Conservation (phyloP, 1,140 invertebrate species). For the Hermetia illucens region DNA sequence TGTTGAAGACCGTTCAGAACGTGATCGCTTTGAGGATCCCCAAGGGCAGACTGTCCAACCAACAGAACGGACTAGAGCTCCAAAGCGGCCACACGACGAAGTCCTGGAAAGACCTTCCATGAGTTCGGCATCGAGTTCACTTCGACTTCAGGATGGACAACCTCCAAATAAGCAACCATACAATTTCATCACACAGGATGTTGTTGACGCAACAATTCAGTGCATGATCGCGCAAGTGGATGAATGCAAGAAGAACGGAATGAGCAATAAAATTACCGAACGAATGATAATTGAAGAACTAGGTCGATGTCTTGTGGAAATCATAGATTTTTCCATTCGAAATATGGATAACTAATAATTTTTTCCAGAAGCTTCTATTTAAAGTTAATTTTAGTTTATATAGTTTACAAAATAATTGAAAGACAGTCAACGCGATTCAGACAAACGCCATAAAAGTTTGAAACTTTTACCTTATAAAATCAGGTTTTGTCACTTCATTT, state of each 20-base stretch:
- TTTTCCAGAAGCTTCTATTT: no score
- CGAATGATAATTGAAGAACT: slow-evolving; percentile 85
- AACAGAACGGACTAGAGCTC: no score
- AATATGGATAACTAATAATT: slow-evolving; percentile 18
- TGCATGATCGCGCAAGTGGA: slow-evolving; percentile 87
- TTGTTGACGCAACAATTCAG: slow-evolving; percentile 89
- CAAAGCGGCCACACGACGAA: not conserved
- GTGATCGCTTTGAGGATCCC: slow-evolving; percentile 18
- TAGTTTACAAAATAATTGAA: no score
- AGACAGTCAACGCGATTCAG: no score
- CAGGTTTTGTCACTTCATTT: no score
- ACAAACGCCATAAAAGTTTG: no score
- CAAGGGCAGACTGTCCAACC: no score
- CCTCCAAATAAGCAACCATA: slow-evolving; percentile 58
- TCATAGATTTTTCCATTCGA: slow-evolving; percentile 51
- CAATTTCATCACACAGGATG: slow-evolving; percentile 80
- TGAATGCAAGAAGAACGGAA: slow-evolving; percentile 56
- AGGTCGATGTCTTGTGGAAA: slow-evolving; percentile 82
- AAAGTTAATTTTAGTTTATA: no score
- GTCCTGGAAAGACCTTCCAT: not conserved
- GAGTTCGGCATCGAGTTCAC: not conserved
- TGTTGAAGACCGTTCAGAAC: slow-evolving; percentile 48
- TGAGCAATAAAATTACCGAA: slow-evolving; percentile 61
- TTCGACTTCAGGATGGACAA: not conserved
- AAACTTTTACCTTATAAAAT: no score